A percentile compares a stretch with the other conserved stretches of the same genome.
Evolutionary conservation across 2,888 invertebrate species (phyloP).

Genomic region (Limnephilus auricula): DNA sequence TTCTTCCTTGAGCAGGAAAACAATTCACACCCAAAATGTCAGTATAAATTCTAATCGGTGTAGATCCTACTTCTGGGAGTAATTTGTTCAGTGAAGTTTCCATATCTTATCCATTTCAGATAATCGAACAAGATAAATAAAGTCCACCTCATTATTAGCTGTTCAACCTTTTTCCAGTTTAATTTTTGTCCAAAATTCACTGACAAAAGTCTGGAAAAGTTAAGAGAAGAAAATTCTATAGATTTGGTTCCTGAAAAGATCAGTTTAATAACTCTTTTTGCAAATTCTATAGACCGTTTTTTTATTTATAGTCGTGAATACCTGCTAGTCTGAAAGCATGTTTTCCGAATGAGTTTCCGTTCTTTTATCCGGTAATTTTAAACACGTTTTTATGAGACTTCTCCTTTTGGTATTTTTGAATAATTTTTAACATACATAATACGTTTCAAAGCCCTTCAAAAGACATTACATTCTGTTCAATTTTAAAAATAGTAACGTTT

Average conservation of each 20-base stretch:
- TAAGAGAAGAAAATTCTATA: not conserved
- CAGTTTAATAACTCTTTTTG: not conserved
- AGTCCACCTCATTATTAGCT: not conserved
- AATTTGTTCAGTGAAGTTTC: too few relatives aligned
- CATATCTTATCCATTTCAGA: not conserved
- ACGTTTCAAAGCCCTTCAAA: not conserved
- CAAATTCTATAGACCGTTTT: not conserved
- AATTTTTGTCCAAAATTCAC: not conserved
- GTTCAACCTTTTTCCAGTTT: not conserved
- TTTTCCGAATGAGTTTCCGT: not conserved
- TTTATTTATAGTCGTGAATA: not conserved
- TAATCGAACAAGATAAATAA: not conserved
- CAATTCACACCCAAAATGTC: too few relatives aligned
- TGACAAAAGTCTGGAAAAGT: not conserved
- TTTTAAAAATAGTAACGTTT: not conserved
- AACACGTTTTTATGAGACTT: not conserved
- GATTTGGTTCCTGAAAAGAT: not conserved
- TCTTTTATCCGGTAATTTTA: not conserved
- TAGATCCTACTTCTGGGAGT: too few relatives aligned
- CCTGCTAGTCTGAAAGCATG: not conserved
- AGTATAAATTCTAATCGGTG: too few relatives aligned
- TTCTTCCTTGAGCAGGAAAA: too few relatives aligned
- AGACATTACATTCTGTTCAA: not conserved
- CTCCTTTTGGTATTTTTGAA: not conserved
- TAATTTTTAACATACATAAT: not conserved